Evolutionary conservation across 2,797 vertebrate genomes (phyloP).

Genomic region (Eremophila alpestris): DNA sequence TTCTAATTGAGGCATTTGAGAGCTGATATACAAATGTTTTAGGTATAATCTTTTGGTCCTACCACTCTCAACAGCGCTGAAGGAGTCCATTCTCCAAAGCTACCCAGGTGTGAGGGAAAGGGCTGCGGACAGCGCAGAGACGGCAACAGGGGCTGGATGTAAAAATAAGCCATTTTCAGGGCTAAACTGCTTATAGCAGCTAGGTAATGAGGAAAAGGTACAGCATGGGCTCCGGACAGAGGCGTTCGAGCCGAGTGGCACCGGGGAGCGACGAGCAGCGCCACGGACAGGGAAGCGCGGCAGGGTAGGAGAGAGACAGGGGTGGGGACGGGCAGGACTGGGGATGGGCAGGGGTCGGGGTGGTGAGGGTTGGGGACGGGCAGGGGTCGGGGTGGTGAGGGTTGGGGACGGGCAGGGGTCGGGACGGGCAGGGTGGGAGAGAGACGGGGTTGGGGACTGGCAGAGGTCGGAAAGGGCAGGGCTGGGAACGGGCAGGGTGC

Average conservation of each 20-base stretch:
- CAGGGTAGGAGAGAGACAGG: not conserved
- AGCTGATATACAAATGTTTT: not conserved
- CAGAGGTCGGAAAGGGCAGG: accelerated
- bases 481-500: accelerated
- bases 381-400: accelerated
- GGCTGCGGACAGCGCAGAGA: accelerated
- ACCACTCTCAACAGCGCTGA: not conserved
- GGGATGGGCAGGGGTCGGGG: too few species aligned
- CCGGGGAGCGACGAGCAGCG: accelerated
- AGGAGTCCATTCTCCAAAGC: not conserved
- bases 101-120: not conserved
- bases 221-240: accelerated
- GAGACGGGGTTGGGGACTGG: accelerated
- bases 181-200: not conserved
- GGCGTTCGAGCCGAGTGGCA: accelerated
- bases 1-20: not conserved
- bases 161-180: not conserved
- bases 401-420: accelerated
- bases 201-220: not conserved
- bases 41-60: not conserved
- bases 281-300: accelerated
- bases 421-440: accelerated
- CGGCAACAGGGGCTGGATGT: accelerated
- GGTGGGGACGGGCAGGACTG: accelerated
- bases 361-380: too few species aligned